Conservation (phyloP, 2,113 vertebrate genomes). For the Catharus fuscescens region DNA sequence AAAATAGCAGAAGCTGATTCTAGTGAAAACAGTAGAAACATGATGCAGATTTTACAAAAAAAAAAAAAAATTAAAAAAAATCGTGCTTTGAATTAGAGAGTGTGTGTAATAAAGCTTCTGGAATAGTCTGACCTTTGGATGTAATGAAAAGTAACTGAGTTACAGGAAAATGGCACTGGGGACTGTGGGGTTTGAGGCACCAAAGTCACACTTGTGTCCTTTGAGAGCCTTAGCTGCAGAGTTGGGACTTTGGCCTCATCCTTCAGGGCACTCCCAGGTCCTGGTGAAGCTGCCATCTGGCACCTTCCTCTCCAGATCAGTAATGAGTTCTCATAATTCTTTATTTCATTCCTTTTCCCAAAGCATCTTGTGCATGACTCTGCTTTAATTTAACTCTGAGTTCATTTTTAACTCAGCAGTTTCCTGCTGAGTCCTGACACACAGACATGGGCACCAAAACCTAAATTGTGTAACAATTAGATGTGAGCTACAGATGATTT, state of each 20-base stretch:
- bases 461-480: not conserved
- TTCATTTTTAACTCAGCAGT: too few species aligned
- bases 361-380: not conserved
- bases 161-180: not conserved
- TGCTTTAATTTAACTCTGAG: not conserved
- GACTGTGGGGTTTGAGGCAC: not conserved
- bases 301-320: not conserved
- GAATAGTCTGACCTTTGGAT: not conserved
- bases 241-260: not conserved
- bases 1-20: constrained; percentile 24
- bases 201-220: not conserved
- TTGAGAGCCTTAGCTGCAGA: not conserved
- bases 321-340: not conserved
- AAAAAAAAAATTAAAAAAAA: not conserved
- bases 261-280: not conserved
- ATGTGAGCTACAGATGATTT: not conserved
- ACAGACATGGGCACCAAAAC: not conserved
- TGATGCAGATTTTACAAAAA: not conserved
- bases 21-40: not conserved
- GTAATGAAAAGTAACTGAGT: not conserved
- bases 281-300: not conserved
- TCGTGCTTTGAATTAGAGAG: not conserved
- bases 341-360: not conserved
- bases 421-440: not conserved
- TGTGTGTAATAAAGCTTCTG: not conserved